Percentiles rank a stretch among this genome's conserved stretches.
Conservation (phyloP, 2,797 vertebrate species). For the Sebastes matsubarae region DNA sequence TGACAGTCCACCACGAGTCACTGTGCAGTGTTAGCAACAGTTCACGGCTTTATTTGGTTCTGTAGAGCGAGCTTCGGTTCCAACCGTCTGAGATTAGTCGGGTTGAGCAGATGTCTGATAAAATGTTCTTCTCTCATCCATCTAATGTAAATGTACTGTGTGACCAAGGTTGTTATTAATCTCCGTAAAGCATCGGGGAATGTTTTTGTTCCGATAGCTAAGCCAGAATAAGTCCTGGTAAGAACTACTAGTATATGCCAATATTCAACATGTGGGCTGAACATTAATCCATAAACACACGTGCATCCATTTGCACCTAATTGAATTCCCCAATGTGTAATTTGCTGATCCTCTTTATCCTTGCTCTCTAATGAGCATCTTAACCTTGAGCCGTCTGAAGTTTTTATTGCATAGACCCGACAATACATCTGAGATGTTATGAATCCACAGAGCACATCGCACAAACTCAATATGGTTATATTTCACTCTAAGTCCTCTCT, state of each 20-base stretch:
- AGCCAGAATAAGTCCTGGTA: constrained; percentile 43
- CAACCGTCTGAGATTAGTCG: constrained; percentile 60
- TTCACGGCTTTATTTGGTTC: constrained; percentile 72
- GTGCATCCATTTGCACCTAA: constrained; percentile 23
- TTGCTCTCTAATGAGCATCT: constrained; percentile 39
- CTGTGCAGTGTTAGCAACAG: constrained; percentile 75
- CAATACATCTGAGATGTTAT: constrained; percentile 29
- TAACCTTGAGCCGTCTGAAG: constrained; percentile 28
- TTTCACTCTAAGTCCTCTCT: constrained; percentile 55
- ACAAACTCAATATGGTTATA: constrained; percentile 47
- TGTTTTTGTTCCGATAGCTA: constrained; percentile 41
- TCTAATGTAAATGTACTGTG: constrained; percentile 55
- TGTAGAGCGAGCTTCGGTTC: constrained; percentile 34
- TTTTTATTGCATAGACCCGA: constrained; percentile 28
- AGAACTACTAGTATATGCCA: constrained; percentile 29
- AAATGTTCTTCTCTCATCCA: constrained; percentile 64
- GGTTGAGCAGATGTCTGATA: constrained; percentile 72
- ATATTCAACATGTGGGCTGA: constrained; percentile 36
- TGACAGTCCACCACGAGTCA: constrained; percentile 70
- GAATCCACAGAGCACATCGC: constrained; percentile 41
- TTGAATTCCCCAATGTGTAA: constrained; percentile 30
- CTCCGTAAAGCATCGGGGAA: constrained; percentile 42
- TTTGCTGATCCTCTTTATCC: constrained; percentile 33
- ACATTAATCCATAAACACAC: constrained; percentile 33
- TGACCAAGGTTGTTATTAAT: constrained; percentile 66